Conservation (phyloP, 2,888 invertebrate genomes). For the Pheosia tremula region DNA sequence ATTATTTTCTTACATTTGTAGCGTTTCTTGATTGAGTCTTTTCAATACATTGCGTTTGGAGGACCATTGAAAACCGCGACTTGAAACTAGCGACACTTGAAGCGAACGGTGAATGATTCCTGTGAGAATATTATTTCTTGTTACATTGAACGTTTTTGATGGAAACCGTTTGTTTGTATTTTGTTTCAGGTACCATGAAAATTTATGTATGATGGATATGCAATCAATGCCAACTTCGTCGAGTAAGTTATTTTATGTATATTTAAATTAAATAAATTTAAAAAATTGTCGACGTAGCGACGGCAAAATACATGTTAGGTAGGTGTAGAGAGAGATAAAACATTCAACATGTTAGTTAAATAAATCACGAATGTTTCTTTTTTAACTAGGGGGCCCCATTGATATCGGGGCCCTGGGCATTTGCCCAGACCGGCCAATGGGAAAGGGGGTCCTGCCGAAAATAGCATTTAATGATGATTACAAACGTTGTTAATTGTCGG, state of each 20-base stretch:
- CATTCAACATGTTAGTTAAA: too few species aligned
- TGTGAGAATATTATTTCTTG: slow-evolving; percentile 44
- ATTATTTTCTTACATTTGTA: slow-evolving; percentile 78
- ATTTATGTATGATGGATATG: slow-evolving; percentile 49
- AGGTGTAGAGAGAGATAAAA: too few species aligned
- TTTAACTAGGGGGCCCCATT: too few species aligned
- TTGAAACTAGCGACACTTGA: slow-evolving; percentile 34
- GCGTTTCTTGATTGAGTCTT: slow-evolving; percentile 68
- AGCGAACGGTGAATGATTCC: slow-evolving; percentile 50
- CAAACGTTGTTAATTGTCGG: not conserved
- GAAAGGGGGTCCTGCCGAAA: not conserved
- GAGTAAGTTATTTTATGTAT: slow-evolving; percentile 49
- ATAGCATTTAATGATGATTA: not conserved
- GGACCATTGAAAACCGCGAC: slow-evolving; percentile 59
- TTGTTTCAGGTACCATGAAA: slow-evolving; percentile 46
- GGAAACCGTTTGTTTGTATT: slow-evolving; percentile 1
- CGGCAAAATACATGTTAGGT: not conserved
- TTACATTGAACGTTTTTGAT: not conserved
- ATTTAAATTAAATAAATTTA: not conserved
- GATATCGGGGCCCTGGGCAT: too few species aligned
- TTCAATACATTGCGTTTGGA: slow-evolving; percentile 50
- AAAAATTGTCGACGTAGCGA: not conserved
- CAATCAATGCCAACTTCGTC: slow-evolving; percentile 61
- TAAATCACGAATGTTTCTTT: not conserved
- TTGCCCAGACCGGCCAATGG: too few species aligned